Evolutionary conservation across 2,888 invertebrate species (phyloP), one percentile per base, ranked within the genome.

Genomic region (Drosophila siamana): DNA sequence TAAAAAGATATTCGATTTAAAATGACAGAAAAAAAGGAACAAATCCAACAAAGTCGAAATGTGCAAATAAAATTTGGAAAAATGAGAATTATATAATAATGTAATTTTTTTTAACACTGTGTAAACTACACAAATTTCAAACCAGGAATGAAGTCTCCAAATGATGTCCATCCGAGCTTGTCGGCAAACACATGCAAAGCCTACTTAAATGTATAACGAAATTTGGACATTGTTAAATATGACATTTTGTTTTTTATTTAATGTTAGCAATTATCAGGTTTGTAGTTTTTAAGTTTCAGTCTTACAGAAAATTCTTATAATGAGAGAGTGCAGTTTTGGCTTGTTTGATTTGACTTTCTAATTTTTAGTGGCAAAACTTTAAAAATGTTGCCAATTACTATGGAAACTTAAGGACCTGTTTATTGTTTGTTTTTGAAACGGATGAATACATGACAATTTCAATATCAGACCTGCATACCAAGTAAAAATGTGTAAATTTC

Each of bases 51-150:
- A 36, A 19, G 11, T 33, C 33, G 9, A 46, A 11, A 44, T 9
- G 8, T 40, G 44, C 9, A 16, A 44, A 43, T 41, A 8, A 7
- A 56, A 36, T 51, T 51, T 2, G 22, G 5, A 28, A 33, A 38
- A 54, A 54, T 48, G 46, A 46, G 47, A 74, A 71, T 78, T 78
- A 82, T 73, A 77, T 64, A 79, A 64, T 51, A 66, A 71, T 62
- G 55, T 57, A 60, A 73, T 47, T 1, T 40, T 22, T 67, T 46
- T 28, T 22, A 51, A 57, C 36, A 11, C 19, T 44, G 52, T 81
- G 80, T 52, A 43, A 5, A 74, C 78, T 55, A 54, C 47, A 74
- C 57, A 56, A 77, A 77, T 28, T 41, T 50, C 0, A 22, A 57
- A 61, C 46, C 2, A 47, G 6, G 6, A 69, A 36, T 76, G 43